A percentile compares a stretch with the other conserved stretches of the same genome.
phyloP scores from a whole-genome alignment of 1,140 invertebrate genomes.

The Zaprionus ornatus region DNA sequence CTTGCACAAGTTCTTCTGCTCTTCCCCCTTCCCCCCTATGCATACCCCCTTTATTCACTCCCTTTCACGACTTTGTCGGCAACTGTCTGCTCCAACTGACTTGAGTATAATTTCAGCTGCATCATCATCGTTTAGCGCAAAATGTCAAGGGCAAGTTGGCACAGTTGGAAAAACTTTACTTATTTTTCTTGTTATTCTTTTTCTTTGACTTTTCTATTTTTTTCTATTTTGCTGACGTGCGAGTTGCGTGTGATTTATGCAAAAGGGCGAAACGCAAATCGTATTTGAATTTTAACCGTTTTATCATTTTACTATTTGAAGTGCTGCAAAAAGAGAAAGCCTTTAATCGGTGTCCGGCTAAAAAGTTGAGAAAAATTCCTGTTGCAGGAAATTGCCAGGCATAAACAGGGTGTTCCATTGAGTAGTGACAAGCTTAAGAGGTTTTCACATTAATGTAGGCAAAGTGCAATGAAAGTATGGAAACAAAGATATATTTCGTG shows the following conservation, averaged over 20 bases:
- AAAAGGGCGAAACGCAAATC: slow-evolving; percentile 37
- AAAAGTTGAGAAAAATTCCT: slow-evolving; percentile 49
- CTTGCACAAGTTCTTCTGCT: not conserved
- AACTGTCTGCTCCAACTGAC: slow-evolving; percentile 32
- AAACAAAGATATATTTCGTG: too few relatives aligned
- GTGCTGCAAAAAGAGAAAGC: slow-evolving; percentile 52
- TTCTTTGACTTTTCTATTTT: not conserved
- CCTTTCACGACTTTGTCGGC: slow-evolving; percentile 40
- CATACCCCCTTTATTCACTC: not conserved
- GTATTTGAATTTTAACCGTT: slow-evolving; percentile 56
- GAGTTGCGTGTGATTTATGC: slow-evolving; percentile 55
- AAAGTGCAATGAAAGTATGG: too few relatives aligned
- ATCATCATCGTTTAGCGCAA: slow-evolving; percentile 60
- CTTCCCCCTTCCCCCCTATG: not conserved
- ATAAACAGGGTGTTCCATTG: slow-evolving; percentile 33
- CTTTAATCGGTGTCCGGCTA: slow-evolving; percentile 60
- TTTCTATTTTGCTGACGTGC: slow-evolving; percentile 38
- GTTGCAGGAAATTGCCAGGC: slow-evolving; percentile 57
- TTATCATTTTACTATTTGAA: slow-evolving; percentile 32
- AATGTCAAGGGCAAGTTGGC: slow-evolving; percentile 48
- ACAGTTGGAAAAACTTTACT: slow-evolving; percentile 32
- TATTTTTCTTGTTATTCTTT: not conserved
- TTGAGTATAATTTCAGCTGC: slow-evolving; percentile 25
- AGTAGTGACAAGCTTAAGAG: not conserved
- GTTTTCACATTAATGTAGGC: too few relatives aligned